Conservation (phyloP, 2,888 invertebrate genomes). For the Callosobruchus maculatus region DNA sequence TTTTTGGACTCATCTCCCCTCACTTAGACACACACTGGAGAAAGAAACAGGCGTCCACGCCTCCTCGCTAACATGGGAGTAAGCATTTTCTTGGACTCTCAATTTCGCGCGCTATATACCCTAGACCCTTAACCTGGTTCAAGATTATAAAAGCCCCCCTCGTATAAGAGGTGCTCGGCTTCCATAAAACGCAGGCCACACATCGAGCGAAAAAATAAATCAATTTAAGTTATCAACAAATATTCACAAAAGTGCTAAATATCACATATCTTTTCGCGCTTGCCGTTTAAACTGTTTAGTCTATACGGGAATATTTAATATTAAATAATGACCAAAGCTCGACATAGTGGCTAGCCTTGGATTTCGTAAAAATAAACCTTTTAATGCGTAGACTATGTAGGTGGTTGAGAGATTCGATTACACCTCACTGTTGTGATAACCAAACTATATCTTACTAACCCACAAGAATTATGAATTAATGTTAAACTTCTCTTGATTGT, state of each 20-base stretch:
- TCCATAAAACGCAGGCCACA: neutral
- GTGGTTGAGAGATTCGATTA: neutral
- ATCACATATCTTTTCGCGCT: constrained; percentile 22
- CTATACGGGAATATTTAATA: constrained; percentile 20
- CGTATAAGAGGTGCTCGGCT: neutral
- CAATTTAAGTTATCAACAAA: constrained; percentile 20
- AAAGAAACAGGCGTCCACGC: too few relatives aligned
- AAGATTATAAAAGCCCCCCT: neutral
- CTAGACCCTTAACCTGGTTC: too few relatives aligned
- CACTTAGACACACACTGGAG: too few relatives aligned
- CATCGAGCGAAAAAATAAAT: constrained; percentile 8
- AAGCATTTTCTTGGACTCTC: too few relatives aligned
- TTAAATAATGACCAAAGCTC: constrained; percentile 20
- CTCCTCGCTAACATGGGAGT: too few relatives aligned
- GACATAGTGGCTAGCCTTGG: constrained; percentile 4
- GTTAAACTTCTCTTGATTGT: too few relatives aligned
- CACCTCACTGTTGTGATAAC: neutral
- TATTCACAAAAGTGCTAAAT: constrained; percentile 23
- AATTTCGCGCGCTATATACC: too few relatives aligned
- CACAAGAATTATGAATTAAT: neutral
- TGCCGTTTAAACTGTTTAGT: constrained; percentile 22
- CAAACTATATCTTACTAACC: neutral
- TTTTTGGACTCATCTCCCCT: too few relatives aligned
- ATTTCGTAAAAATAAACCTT: constrained; percentile 18
- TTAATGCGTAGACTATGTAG: neutral